These are phyloP conservation scores for Parus major DNA, from an alignment of 2,113 vertebrate genomes.

Conservation along the genomic window DNA sequence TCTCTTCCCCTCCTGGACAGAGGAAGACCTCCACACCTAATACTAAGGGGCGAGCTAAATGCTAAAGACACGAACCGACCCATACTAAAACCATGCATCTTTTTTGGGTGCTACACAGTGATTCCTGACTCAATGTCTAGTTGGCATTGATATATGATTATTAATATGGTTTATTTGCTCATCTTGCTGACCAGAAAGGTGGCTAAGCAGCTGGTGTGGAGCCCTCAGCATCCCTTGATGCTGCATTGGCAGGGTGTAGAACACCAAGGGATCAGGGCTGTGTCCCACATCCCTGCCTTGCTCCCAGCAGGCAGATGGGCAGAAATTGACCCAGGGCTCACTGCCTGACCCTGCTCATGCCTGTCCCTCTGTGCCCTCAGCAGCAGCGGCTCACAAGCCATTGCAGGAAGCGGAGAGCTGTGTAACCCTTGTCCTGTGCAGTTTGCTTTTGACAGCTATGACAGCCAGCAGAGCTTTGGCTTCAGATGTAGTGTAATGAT, in stretches of 20 bases:
- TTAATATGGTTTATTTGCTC: neutral
- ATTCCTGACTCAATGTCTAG: fast-evolving
- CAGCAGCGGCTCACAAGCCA: neutral
- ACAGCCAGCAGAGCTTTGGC: neutral
- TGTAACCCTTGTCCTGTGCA: neutral
- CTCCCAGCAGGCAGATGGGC: neutral
- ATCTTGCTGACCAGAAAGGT: neutral
- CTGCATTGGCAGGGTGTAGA: fast-evolving
- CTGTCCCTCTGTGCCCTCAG: neutral
- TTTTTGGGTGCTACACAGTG: neutral
- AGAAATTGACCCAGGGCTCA: fast-evolving
- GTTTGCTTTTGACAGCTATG: neutral
- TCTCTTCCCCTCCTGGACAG: neutral
- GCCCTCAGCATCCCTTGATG: fast-evolving
- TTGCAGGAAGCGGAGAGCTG: neutral
- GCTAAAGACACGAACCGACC: neutral
- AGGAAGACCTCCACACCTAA: neutral
- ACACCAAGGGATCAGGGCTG: fast-evolving
- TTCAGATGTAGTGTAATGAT: neutral
- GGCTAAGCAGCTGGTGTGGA: fast-evolving
- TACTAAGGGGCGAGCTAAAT: neutral
- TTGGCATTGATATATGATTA: neutral
- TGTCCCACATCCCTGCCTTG: fast-evolving
- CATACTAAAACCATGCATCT: neutral
- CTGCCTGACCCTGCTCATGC: neutral